phyloP scores from a whole-genome alignment of 2,113 vertebrate genomes.

The Muscicapa adusta region DNA sequence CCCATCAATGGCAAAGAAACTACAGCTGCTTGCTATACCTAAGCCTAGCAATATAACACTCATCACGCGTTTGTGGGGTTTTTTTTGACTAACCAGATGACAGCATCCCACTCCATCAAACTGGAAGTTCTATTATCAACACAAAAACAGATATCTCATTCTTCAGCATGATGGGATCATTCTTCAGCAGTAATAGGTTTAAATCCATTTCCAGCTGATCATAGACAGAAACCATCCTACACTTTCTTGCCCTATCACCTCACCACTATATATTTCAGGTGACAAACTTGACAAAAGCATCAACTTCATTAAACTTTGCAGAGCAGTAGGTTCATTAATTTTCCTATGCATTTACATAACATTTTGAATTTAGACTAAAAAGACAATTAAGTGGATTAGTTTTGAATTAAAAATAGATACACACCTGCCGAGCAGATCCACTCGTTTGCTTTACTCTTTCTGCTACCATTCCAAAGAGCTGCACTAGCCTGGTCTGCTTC shows the following conservation, averaged over 20 bases:
- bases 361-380: background rate
- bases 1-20: background rate
- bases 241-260: background rate
- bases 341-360: background rate
- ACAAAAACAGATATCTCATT: background rate
- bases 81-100: background rate
- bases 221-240: background rate
- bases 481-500: conserved; percentile 88
- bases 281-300: background rate
- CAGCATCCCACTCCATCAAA: background rate
- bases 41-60: background rate
- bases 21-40: background rate
- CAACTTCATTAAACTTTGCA: background rate
- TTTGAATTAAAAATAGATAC: background rate
- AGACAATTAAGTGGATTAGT: background rate
- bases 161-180: background rate
- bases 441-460: conserved; percentile 90
- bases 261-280: background rate
- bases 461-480: conserved; percentile 87
- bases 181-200: background rate
- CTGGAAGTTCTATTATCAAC: background rate
- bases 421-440: conserved; percentile 89
- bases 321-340: background rate
- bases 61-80: background rate
- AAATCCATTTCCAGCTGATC: background rate